Conservation (phyloP, 2,888 invertebrate genomes). For the Drosophila nr. medialis region DNA sequence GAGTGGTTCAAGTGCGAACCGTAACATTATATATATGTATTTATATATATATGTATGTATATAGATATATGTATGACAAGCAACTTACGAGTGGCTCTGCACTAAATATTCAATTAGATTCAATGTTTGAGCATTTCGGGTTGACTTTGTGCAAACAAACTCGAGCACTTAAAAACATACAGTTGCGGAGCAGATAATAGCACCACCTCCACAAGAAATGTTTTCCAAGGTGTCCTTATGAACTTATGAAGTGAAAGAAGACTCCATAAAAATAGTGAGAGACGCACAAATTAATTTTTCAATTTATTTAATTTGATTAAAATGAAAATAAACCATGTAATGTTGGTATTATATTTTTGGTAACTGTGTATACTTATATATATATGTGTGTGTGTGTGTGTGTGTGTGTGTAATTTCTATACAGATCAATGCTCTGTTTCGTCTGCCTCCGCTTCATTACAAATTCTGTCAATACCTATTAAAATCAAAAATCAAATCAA, state of each 20-base stretch:
- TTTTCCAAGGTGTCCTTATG: not conserved
- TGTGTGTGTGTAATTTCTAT: not conserved
- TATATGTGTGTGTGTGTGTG: not conserved
- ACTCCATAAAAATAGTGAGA: not conserved
- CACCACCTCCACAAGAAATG: not conserved
- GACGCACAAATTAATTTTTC: not conserved
- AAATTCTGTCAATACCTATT: constrained; percentile 79
- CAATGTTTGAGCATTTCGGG: constrained; percentile 50
- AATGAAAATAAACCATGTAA: accelerated
- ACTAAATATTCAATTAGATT: constrained; percentile 60
- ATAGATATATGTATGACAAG: constrained; percentile 7
- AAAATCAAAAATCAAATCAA: constrained; percentile 79
- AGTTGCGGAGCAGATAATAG: not conserved
- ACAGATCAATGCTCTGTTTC: constrained; percentile 11
- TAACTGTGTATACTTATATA: not conserved
- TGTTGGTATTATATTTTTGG: not conserved
- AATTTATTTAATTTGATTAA: not conserved
- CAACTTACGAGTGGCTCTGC: constrained; percentile 32
- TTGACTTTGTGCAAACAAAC: constrained; percentile 31
- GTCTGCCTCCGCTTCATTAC: constrained; percentile 59
- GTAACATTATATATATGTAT: not conserved
- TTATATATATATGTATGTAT: not conserved
- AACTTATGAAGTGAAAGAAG: not conserved
- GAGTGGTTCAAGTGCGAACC: not conserved
- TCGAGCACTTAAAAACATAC: constrained; percentile 14